Percentiles rank a stretch among this genome's conserved stretches.
These are phyloP conservation scores for Bradypodion ventrale DNA, from an alignment of 2,797 vertebrate species.

Conservation along the genomic window DNA sequence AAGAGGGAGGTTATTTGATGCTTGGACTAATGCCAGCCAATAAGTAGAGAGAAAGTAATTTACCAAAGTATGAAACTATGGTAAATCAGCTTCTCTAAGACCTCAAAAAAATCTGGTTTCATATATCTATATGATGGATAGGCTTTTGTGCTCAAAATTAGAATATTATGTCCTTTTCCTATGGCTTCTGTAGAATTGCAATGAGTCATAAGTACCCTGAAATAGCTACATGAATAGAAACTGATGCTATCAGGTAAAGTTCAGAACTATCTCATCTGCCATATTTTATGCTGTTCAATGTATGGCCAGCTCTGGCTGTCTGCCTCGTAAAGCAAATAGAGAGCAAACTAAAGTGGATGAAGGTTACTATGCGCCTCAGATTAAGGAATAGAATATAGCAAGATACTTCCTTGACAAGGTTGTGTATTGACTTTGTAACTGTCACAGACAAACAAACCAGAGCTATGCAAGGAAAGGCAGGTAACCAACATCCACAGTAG, in stretches of 20 bases:
- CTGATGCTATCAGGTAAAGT: conserved; percentile 52
- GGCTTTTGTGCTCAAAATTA: conserved; percentile 63
- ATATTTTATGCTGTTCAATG: conserved; percentile 53
- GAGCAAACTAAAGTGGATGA: conserved; percentile 35
- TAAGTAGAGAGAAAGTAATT: conserved; percentile 33
- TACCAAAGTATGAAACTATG: conserved; percentile 54
- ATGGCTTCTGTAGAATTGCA: conserved; percentile 68
- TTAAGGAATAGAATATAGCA: not conserved
- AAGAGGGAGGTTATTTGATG: not conserved
- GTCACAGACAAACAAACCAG: not conserved
- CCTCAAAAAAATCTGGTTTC: conserved; percentile 65
- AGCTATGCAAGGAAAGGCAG: not conserved
- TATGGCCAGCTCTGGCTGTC: conserved; percentile 31
- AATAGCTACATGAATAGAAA: conserved; percentile 51
- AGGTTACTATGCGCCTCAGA: conserved; percentile 9
- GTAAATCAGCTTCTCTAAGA: conserved; percentile 60
- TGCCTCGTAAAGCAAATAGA: conserved; percentile 40
- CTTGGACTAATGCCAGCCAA: not conserved
- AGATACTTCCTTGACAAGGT: not conserved
- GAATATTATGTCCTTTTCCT: conserved; percentile 64
- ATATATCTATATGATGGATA: conserved; percentile 65
- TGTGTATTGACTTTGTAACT: not conserved
- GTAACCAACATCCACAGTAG: not conserved
- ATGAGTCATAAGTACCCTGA: conserved; percentile 63
- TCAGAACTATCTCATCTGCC: conserved; percentile 54